Conservation (phyloP, 2,113 vertebrate genomes). For the Pipra filicauda region DNA sequence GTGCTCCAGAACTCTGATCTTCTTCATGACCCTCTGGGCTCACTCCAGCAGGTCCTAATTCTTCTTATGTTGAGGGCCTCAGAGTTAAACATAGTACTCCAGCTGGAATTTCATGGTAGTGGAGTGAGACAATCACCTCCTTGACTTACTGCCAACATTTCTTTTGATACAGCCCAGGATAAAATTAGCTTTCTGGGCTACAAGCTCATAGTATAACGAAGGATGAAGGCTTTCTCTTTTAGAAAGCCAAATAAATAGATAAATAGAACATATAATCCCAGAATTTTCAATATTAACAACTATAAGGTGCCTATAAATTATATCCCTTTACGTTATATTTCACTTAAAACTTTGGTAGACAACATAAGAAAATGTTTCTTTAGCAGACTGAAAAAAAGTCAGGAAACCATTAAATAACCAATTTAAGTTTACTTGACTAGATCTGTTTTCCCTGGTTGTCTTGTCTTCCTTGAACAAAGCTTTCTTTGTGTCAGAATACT, state of each 20-base stretch:
- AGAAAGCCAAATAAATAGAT: background rate
- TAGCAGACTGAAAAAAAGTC: background rate
- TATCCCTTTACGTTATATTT: background rate
- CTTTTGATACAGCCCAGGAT: background rate
- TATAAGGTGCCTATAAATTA: background rate
- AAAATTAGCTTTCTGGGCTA: background rate
- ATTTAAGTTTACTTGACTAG: background rate
- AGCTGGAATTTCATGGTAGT: background rate
- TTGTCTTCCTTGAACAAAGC: background rate
- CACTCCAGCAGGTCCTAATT: background rate
- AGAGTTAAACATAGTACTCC: background rate
- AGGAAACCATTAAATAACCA: background rate
- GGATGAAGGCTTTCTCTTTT: background rate
- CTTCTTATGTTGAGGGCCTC: rapidly evolving
- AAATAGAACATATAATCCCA: background rate
- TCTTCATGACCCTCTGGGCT: background rate
- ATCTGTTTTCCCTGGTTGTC: background rate
- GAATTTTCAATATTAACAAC: background rate
- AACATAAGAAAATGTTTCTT: background rate
- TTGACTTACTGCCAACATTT: rapidly evolving
- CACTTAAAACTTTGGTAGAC: background rate
- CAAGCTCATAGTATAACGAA: background rate
- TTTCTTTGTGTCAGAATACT: background rate
- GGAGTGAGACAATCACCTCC: background rate
- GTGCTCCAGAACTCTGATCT: background rate